Conservation (phyloP, 2,888 invertebrate species). For the Drosophila demipolita region DNA sequence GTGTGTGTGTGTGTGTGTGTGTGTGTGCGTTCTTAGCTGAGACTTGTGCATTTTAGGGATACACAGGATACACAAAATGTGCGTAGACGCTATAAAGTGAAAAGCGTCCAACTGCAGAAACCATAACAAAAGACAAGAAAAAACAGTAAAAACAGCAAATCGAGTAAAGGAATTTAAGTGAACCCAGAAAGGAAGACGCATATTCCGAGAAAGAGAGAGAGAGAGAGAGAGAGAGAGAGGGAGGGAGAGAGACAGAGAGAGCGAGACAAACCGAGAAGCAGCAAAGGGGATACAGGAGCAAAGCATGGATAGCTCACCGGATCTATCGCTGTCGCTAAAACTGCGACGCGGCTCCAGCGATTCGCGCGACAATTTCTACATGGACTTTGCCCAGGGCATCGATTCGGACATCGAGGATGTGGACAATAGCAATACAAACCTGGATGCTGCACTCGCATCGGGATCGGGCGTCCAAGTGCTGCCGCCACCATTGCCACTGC, state of each 20-base stretch:
- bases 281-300: background rate
- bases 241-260: background rate
- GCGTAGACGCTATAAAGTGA: conserved; percentile 64
- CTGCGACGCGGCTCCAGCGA: conserved; percentile 94
- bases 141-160: conserved; percentile 21
- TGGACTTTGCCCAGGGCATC: conserved; percentile 96
- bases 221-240: background rate
- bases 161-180: conserved; percentile 41
- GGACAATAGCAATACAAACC: conserved; percentile 87
- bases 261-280: conserved; percentile 1
- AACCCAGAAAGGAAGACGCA: background rate
- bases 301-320: conserved; percentile 91
- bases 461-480: conserved; percentile 39
- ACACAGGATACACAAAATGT: conserved; percentile 79
- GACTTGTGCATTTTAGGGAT: conserved; percentile 70
- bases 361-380: conserved; percentile 94
- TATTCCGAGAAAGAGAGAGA: background rate
- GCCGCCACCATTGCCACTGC: conserved; percentile 49
- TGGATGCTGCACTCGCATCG: conserved; percentile 47
- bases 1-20: conserved; percentile 38
- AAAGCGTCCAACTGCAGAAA: conserved; percentile 40
- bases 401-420: conserved; percentile 96
- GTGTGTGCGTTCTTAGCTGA: conserved; percentile 31
- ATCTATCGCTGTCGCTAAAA: conserved; percentile 93
- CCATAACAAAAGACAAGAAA: conserved; percentile 33